These are phyloP conservation scores for Phoxinus phoxinus DNA, from an alignment of 2,113 vertebrate genomes.

Conservation along the genomic window DNA sequence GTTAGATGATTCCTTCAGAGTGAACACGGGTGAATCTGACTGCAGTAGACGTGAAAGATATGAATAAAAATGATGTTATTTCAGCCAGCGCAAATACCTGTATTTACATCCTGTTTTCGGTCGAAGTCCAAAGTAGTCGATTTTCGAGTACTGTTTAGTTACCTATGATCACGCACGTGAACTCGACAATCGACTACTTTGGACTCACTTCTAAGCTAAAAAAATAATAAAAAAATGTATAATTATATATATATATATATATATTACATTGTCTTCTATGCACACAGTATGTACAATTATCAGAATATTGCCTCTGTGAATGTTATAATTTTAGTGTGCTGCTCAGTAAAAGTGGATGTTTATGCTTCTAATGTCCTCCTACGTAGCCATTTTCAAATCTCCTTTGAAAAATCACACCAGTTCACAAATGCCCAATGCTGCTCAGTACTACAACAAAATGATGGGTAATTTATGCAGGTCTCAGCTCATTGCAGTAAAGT, in stretches of 20 bases:
- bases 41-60: too few species aligned
- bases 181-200: too few species aligned
- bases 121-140: too few species aligned
- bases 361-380: not conserved
- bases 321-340: not conserved
- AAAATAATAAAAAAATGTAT: not conserved
- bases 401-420: conserved; percentile 28
- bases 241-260: too few species aligned
- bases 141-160: too few species aligned
- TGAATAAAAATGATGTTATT: too few species aligned
- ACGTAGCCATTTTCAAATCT: conserved; percentile 20
- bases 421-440: conserved; percentile 27
- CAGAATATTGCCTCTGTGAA: not conserved
- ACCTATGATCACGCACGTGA: too few species aligned
- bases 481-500: conserved; percentile 42
- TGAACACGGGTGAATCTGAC: too few species aligned
- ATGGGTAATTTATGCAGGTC: conserved; percentile 43
- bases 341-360: not conserved
- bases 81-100: too few species aligned
- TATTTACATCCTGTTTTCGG: too few species aligned
- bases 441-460: conserved; percentile 41
- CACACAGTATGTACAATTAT: not conserved
- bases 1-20: too few species aligned
- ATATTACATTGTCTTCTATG: not conserved
- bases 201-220: not conserved